phyloP scores from a whole-genome alignment of 2,113 vertebrate species.

The Lota lota region DNA sequence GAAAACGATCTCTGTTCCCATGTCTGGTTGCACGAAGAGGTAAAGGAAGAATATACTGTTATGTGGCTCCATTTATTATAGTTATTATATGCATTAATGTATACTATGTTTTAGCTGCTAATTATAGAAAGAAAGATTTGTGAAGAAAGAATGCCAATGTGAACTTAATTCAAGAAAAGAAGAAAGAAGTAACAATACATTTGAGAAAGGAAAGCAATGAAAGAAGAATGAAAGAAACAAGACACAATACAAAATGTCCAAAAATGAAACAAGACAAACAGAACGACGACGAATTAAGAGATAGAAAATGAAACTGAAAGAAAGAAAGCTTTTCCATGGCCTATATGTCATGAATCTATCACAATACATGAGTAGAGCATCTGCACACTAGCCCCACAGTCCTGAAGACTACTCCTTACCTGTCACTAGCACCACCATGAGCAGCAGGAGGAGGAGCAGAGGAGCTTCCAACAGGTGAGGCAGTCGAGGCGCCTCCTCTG shows the following conservation, averaged over 20 bases:
- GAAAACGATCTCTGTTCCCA: background rate
- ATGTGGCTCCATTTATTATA: no score
- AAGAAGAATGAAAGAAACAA: no score
- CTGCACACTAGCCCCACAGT: background rate
- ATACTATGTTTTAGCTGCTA: no score
- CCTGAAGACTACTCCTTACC: constrained; percentile 70
- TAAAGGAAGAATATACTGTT: no score
- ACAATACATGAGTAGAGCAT: background rate
- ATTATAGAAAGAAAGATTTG: constrained; percentile 9
- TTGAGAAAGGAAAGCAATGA: background rate
- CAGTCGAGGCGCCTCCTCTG: constrained; percentile 54
- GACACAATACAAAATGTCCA: background rate
- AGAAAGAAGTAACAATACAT: constrained; percentile 19
- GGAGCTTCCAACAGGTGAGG: constrained; percentile 52
- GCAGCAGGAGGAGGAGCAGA: constrained; percentile 65
- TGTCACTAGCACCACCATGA: constrained; percentile 72
- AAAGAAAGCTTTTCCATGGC: background rate
- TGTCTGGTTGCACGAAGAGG: no score
- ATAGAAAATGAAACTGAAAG: background rate
- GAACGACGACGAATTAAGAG: no score
- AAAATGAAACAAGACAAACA: background rate
- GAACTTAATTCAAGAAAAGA: constrained; percentile 27
- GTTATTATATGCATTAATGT: no score
- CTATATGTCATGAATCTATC: no score
- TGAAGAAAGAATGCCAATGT: constrained; percentile 18